Evolutionary conservation across 2,113 vertebrate species (phyloP).

Genomic region (Brachyistius frenatus): DNA sequence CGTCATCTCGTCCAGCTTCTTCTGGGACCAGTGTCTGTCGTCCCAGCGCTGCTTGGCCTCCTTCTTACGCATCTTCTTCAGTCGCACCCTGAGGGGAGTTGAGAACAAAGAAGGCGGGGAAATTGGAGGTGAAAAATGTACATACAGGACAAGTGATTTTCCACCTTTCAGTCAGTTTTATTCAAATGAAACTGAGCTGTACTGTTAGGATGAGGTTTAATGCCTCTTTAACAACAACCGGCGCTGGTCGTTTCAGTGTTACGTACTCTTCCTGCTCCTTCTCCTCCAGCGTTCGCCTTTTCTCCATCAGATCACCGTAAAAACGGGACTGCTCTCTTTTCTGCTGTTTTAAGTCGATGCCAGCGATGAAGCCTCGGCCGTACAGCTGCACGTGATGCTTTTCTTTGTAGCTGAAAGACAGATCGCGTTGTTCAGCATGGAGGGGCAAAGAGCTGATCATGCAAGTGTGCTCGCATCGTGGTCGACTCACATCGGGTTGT

Average conservation of each 20-base stretch:
- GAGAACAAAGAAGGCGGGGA: neutral
- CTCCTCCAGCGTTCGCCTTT: slow-evolving; percentile 94
- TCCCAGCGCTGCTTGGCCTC: slow-evolving; percentile 99
- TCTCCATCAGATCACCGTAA: slow-evolving; percentile 98
- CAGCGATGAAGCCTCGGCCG: slow-evolving; percentile 96
- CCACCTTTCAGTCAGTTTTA: neutral
- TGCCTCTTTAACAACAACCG: neutral
- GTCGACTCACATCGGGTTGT: slow-evolving; percentile 93
- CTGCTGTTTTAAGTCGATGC: slow-evolving; percentile 98
- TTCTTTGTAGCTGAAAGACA: slow-evolving; percentile 91
- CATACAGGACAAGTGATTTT: neutral
- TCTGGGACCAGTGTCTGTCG: slow-evolving; percentile 98
- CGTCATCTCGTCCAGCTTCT: slow-evolving; percentile 98
- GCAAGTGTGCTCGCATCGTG: neutral
- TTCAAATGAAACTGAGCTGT: no score
- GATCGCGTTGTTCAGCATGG: neutral
- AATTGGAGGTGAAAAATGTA: neutral
- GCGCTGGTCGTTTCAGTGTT: neutral
- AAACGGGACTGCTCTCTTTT: slow-evolving; percentile 97
- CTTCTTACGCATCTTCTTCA: slow-evolving; percentile 97
- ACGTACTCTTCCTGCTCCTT: slow-evolving; percentile 99
- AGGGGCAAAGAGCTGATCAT: neutral
- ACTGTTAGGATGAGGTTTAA: neutral
- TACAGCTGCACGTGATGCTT: slow-evolving; percentile 95
- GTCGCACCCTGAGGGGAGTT: slow-evolving; percentile 83